These are phyloP conservation scores for Tipula unca DNA, from an alignment of 2,888 invertebrate genomes.

Conservation along the genomic window DNA sequence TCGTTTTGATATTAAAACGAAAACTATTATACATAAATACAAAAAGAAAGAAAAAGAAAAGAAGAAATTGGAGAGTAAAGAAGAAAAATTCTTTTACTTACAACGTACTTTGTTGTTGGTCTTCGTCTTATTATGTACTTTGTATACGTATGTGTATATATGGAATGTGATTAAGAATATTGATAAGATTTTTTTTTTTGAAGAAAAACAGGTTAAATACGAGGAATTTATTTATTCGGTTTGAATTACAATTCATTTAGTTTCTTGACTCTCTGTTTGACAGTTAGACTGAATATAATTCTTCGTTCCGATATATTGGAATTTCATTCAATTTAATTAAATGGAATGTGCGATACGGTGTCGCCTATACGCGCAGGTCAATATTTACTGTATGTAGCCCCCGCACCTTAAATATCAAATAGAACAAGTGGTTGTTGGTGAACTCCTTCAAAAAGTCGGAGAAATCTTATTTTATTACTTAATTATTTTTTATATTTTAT, in stretches of 20 bases:
- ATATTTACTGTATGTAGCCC: no score
- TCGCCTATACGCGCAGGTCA: no score
- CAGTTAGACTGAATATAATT: background rate
- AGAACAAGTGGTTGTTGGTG: no score
- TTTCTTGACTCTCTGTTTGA: background rate
- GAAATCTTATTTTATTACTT: no score
- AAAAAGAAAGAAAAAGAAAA: background rate
- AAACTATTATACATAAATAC: background rate
- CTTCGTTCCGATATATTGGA: background rate
- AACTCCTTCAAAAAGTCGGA: no score
- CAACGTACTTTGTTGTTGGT: background rate
- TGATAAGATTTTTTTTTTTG: slow-evolving; percentile 2
- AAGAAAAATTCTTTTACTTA: background rate
- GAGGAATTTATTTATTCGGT: background rate
- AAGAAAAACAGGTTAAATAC: background rate
- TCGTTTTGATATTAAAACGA: slow-evolving; percentile 8
- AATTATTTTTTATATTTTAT: no score
- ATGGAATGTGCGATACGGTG: background rate
- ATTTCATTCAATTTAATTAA: background rate
- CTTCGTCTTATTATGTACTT: background rate
- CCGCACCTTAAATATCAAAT: no score
- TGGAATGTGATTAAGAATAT: background rate
- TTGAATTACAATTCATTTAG: slow-evolving; percentile 8
- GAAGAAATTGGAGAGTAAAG: background rate
- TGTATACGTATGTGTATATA: background rate